Evolutionary conservation across 2,888 invertebrate genomes (phyloP).

Genomic region (Athalia circularis): DNA sequence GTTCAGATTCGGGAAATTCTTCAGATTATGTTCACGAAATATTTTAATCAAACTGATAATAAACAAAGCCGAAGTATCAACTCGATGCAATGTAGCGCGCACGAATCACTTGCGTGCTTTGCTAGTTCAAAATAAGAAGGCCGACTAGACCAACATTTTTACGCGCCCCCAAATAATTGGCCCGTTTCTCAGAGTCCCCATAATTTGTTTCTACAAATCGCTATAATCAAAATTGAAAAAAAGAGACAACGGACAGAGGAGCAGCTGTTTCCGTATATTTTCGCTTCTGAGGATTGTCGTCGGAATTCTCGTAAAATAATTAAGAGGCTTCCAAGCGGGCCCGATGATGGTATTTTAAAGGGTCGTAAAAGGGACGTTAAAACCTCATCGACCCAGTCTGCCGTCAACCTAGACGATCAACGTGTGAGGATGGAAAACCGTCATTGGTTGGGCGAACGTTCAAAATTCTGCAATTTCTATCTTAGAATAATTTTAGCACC

Average conservation of each 20-base stretch:
- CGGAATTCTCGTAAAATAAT: conserved; percentile 73
- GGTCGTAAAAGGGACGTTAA: conserved; percentile 72
- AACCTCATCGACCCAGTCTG: conserved; percentile 62
- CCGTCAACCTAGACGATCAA: conserved; percentile 35
- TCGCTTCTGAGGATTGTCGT: conserved; percentile 70
- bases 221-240: conserved; percentile 3
- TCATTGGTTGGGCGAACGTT: conserved; percentile 11
- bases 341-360: conserved; percentile 70
- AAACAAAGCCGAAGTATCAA: no score
- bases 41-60: no score
- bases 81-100: no score
- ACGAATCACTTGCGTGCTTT: no score
- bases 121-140: no score
- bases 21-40: no score
- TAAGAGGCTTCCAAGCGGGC: conserved; percentile 59
- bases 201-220: conserved; percentile 29
- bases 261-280: conserved; percentile 69
- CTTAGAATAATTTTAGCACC: conserved; percentile 1
- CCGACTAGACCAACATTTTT: background rate
- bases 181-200: no score
- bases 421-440: background rate
- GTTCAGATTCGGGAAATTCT: no score
- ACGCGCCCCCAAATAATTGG: background rate
- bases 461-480: conserved; percentile 22
- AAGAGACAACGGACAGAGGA: conserved; percentile 59